Base-by-base conservation (phyloP, 2,797 vertebrate genomes). In the Borostomias antarcticus region DNA sequence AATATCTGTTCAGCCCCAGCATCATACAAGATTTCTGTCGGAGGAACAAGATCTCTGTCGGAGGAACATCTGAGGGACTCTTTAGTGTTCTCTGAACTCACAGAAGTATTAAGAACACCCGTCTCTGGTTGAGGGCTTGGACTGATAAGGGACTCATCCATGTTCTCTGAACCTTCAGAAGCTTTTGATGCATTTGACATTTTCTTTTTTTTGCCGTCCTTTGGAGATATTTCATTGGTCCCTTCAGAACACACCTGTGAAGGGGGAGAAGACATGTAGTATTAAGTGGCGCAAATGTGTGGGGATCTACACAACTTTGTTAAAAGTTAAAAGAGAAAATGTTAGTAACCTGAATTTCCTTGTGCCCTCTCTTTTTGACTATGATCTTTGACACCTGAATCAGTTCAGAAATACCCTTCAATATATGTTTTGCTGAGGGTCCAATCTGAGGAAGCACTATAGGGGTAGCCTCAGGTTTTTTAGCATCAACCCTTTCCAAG, bases 401-500 rank as follows among this genome's bases (percentile, higher is more conserved):
- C 54, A 80, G 52, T 65, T 77, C 79, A 37, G 74, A 75, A 48
- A 74, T 66, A 62, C 76, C 72, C 3, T 82, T 67, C 59, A 63
- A 47, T 2, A 78, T 70, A 33, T 60, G 69, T 60, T 81, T 84
- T 53, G 58, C 80, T 57, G 73, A 72, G 8, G 77, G 62, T 29
- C 64, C 54, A 33, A 28, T 74, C 43, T 72, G 13, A 2, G 33
- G 65, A 62, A 17, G 7, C 5, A 62, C 53, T 21, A 43, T 52
- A 40, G 43, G 61, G 28, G 32, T 10, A 19, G 26, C 35, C 6
- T 13, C 19, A 10, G 70, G 8, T 29, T 72, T 29, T 32, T 30
- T 25, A 15, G 54, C 64, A 5, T 79, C 78, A 5, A 85, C 37
- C 61, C 66, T 89, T 45, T 74, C 69, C 60, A 93, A 77, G 47